A percentile compares a stretch with the other conserved stretches of the same genome.
These are phyloP conservation scores for Mirounga angustirostris DNA, from an alignment of 2,113 vertebrate genomes.

Conservation along the genomic window DNA sequence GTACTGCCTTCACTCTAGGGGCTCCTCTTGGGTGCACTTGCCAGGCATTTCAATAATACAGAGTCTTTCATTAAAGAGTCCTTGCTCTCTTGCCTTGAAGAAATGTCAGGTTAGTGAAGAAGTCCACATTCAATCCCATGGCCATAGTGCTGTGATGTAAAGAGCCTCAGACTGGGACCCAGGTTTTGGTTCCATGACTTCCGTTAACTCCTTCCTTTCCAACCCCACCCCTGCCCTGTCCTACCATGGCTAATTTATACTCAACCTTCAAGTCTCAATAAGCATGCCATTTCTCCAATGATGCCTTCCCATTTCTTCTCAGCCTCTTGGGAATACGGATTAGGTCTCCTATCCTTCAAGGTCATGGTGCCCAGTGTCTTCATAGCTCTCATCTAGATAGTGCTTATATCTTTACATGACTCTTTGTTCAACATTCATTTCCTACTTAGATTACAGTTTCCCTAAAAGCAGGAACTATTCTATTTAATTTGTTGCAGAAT, in stretches of 20 bases:
- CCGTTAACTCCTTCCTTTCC: not conserved
- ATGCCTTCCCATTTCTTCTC: accelerated
- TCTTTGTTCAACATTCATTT: not conserved
- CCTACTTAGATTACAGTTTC: not conserved
- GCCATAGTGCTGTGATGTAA: not conserved
- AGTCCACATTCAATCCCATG: not conserved
- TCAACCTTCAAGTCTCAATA: not conserved
- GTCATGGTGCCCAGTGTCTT: not conserved
- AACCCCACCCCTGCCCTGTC: not conserved
- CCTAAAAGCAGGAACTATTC: not conserved
- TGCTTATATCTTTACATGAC: not conserved
- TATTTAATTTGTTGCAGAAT: not conserved
- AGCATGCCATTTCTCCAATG: not conserved
- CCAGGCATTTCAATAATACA: not conserved
- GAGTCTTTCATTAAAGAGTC: not conserved
- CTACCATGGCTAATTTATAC: not conserved
- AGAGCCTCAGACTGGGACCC: not conserved
- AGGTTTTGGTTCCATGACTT: not conserved
- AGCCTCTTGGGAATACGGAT: not conserved
- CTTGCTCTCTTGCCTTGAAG: not conserved
- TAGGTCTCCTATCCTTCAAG: not conserved
- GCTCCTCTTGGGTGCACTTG: accelerated
- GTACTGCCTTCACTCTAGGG: not conserved
- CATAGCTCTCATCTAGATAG: not conserved
- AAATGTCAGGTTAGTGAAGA: not conserved